Base-by-base conservation (phyloP, 2,113 vertebrate species). In the Pimephales promelas region DNA sequence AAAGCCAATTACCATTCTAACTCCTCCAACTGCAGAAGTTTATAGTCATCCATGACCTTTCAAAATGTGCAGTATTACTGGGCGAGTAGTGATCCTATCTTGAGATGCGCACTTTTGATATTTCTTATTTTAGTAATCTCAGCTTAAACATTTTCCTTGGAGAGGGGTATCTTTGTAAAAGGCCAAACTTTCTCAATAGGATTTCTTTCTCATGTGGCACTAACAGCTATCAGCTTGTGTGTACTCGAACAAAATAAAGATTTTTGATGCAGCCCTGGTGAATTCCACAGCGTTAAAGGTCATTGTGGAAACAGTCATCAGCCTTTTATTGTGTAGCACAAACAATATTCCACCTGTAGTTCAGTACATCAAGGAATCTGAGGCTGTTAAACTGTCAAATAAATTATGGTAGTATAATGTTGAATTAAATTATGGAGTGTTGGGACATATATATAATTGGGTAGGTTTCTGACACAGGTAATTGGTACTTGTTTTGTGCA, bases 301-400 rank as follows among this genome's bases (percentile, higher is more conserved):
- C 72, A 74, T 52, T 74, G 47, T 54, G 72, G 22, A 74, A 74
- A 49, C 72, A 74, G 72, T 74, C 26, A 52, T 74, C 72, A 74
- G 72, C 24, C 26, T 74, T 54, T 54, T 54, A 31, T 74, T 49
- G 45, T 74, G 47, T 28, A 54, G 28, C 71, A 73, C 71, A 74
- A 74, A 74, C n/a, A 74, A 28, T 52, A 54, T 20, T 22, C 18
- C 72, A 74, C 71, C 71, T 74, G 71, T 52, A 31, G 43, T 28
- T 26, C 47, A 52, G 72, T 1, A 6, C 40, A 24, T 45, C n/a
- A 14, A 52, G 4, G 40, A 52, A 28, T 1, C 24, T 6, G 26
- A 52, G 47, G 72, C 45, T 52, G 22, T 54, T 74, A 52, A 74
- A 54, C 47, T 54, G 26, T 74, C 72, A 74, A 11, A 74, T 73